phyloP scores from a whole-genome alignment of 2,888 invertebrate species.

The Hoplodrina ambigua region DNA sequence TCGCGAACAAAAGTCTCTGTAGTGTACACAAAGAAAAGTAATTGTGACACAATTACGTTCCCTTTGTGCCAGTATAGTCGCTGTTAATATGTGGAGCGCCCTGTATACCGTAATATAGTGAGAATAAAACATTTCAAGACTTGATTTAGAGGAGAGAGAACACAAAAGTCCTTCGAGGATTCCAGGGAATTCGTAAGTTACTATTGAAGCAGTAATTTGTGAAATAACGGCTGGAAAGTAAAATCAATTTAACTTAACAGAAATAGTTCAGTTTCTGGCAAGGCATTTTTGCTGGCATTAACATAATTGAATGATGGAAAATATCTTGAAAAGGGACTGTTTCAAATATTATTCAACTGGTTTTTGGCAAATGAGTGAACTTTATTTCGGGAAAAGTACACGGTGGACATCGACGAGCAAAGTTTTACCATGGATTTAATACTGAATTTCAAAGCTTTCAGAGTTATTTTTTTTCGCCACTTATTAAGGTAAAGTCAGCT shows the following conservation, averaged over 20 bases:
- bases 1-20: slow-evolving; percentile 33
- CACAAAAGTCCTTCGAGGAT: slow-evolving; percentile 3
- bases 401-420: no score
- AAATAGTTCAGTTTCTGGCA: slow-evolving; percentile 4
- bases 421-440: no score
- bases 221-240: slow-evolving; percentile 8
- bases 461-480: no score
- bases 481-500: no score
- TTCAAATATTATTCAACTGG: neutral
- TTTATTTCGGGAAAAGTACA: no score
- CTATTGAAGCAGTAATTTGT: slow-evolving; percentile 21
- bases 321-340: neutral
- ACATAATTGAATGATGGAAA: neutral
- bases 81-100: slow-evolving; percentile 43
- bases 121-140: slow-evolving; percentile 16
- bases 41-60: slow-evolving; percentile 46
- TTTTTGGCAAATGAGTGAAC: neutral
- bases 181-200: slow-evolving; percentile 6
- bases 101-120: slow-evolving; percentile 3
- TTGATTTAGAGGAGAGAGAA: slow-evolving; percentile 28
- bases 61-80: slow-evolving; percentile 42
- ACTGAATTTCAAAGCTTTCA: no score
- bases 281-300: neutral
- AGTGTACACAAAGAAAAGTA: slow-evolving; percentile 43
- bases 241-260: slow-evolving; percentile 8